A percentile compares a stretch with the other conserved stretches of the same genome.
These are phyloP conservation scores for Atta colombica DNA, from an alignment of 1,140 invertebrate species.

Conservation along the genomic window DNA sequence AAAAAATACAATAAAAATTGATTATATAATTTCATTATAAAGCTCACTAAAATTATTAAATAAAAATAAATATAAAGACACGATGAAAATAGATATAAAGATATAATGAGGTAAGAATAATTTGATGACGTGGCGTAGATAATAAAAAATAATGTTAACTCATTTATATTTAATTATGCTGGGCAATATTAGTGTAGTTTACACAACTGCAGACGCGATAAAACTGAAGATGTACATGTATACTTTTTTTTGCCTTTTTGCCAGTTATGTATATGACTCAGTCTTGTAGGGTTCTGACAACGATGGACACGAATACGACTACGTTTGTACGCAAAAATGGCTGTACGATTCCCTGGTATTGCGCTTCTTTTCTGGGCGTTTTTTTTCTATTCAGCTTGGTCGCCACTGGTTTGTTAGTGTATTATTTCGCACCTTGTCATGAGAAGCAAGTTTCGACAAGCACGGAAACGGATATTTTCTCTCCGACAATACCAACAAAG, in stretches of 20 bases:
- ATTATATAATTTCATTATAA: neutral
- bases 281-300: conserved; percentile 81
- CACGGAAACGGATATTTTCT: neutral
- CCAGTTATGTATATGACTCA: conserved; percentile 80
- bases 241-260: conserved; percentile 20
- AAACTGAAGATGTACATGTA: neutral
- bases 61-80: neutral
- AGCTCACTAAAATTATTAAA: neutral
- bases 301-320: conserved; percentile 83
- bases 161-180: neutral
- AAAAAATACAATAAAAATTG: neutral
- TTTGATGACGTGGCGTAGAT: neutral
- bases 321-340: conserved; percentile 83
- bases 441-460: conserved; percentile 77
- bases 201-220: neutral
- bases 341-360: conserved; percentile 85
- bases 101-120: neutral
- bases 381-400: conserved; percentile 87
- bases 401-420: conserved; percentile 89
- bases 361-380: conserved; percentile 84
- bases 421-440: conserved; percentile 90
- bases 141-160: neutral
- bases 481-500: conserved; percentile 71
- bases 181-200: neutral
- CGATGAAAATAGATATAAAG: too few species aligned